A percentile compares a stretch with the other conserved stretches of the same genome.
Conservation (phyloP, 1,140 invertebrate species). For the Trigoniulus corallinus region DNA sequence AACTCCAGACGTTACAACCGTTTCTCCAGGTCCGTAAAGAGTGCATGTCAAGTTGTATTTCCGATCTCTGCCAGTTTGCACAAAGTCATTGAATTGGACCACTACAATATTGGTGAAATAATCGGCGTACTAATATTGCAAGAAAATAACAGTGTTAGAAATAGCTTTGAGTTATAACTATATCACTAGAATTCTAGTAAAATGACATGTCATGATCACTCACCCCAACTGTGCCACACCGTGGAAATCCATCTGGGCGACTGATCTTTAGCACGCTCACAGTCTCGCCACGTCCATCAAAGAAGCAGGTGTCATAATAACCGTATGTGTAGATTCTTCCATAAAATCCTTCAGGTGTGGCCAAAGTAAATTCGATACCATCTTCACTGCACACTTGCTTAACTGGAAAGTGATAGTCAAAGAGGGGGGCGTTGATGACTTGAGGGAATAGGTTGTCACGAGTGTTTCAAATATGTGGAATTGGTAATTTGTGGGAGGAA, state of each 20-base stretch:
- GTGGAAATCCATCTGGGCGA: slow-evolving; percentile 72
- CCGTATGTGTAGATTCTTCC: slow-evolving; percentile 82
- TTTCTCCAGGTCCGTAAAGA: slow-evolving; percentile 75
- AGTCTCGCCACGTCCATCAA: slow-evolving; percentile 69
- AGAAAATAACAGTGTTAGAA: slow-evolving; percentile 1
- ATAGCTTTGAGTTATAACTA: not conserved
- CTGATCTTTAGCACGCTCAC: slow-evolving; percentile 66
- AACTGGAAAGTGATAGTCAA: too few relatives aligned
- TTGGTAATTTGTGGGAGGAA: too few relatives aligned
- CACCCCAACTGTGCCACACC: slow-evolving; percentile 71
- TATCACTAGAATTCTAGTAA: not conserved
- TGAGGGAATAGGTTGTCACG: too few relatives aligned
- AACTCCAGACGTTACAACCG: slow-evolving; percentile 80
- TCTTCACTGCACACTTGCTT: slow-evolving; percentile 80
- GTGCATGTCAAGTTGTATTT: slow-evolving; percentile 80
- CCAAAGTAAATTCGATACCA: slow-evolving; percentile 79
- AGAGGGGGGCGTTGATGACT: too few relatives aligned
- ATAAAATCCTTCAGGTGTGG: slow-evolving; percentile 70
- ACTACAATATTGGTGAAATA: slow-evolving; percentile 87
- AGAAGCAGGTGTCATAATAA: slow-evolving; percentile 78
- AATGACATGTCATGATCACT: slow-evolving; percentile 10
- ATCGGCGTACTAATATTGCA: slow-evolving; percentile 54
- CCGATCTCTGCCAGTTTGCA: slow-evolving; percentile 77
- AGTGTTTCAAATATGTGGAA: too few relatives aligned
- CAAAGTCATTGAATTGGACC: slow-evolving; percentile 81